Conservation (phyloP, 2,888 invertebrate species). For the Hermodice carunculata region DNA sequence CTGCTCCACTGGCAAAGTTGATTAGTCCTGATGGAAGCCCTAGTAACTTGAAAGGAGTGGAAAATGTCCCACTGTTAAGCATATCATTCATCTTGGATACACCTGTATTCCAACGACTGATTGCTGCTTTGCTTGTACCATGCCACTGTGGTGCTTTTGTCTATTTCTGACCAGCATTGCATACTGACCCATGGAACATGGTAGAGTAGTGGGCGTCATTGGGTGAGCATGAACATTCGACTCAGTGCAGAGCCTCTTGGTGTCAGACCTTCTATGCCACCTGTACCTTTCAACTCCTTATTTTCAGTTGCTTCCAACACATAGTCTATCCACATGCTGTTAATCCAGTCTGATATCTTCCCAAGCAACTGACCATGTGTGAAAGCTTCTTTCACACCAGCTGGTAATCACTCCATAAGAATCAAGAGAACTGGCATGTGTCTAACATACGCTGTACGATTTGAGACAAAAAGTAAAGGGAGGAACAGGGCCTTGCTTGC, state of each 20-base stretch:
- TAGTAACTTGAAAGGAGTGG: neutral
- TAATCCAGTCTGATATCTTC: neutral
- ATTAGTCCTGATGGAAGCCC: neutral
- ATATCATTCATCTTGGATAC: no score
- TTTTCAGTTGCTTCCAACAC: conserved; percentile 2
- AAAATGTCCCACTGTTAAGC: no score
- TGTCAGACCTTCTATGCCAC: conserved; percentile 5
- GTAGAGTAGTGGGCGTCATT: no score
- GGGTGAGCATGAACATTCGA: no score
- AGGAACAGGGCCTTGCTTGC: neutral
- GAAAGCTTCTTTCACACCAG: neutral
- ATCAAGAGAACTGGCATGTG: conserved; percentile 6
- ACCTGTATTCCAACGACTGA: no score
- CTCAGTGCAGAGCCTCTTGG: neutral
- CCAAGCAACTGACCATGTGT: neutral
- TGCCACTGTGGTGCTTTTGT: no score
- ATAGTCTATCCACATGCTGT: conserved; percentile 6
- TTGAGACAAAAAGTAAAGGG: conserved; percentile 3
- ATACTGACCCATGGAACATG: no score
- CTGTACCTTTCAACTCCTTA: conserved; percentile 1
- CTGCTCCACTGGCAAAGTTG: conserved; percentile 7
- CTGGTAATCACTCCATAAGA: neutral
- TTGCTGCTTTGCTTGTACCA: no score
- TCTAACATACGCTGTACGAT: neutral
- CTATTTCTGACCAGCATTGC: no score